Conservation (phyloP, 2,113 vertebrate species). For the Turdus rufiventris region DNA sequence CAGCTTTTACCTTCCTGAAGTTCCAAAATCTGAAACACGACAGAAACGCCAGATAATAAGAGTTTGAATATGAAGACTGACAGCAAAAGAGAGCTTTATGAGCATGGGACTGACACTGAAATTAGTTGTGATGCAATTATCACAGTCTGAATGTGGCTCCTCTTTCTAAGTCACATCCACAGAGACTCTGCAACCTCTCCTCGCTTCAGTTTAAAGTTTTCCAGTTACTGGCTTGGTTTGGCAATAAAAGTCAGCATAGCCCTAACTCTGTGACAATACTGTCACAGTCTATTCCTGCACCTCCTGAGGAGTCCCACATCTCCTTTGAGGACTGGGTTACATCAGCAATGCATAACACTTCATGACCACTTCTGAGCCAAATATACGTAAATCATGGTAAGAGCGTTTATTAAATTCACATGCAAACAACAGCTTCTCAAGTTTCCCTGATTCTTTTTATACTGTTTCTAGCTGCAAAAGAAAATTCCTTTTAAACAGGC, state of each 20-base stretch:
- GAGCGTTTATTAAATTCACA: background rate
- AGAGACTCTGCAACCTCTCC: background rate
- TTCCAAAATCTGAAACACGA: background rate
- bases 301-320: background rate
- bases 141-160: background rate
- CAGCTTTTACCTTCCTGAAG: background rate
- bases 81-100: background rate
- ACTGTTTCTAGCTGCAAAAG: background rate
- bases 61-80: background rate
- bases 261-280: background rate
- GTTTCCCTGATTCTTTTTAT: background rate
- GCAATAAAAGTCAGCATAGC: background rate
- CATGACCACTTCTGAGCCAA: background rate
- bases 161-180: background rate
- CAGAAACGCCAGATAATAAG: background rate
- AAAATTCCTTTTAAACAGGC: background rate
- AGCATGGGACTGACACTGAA: background rate
- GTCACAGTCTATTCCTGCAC: background rate
- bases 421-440: background rate
- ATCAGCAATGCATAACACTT: background rate
- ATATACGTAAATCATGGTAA: rapidly evolving
- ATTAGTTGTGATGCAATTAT: background rate
- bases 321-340: background rate
- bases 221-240: background rate
- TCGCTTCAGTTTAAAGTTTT: background rate